Evolutionary conservation across 2,888 invertebrate species (phyloP), one percentile per base, ranked within the genome.

Genomic region (Rosalia funebris): DNA sequence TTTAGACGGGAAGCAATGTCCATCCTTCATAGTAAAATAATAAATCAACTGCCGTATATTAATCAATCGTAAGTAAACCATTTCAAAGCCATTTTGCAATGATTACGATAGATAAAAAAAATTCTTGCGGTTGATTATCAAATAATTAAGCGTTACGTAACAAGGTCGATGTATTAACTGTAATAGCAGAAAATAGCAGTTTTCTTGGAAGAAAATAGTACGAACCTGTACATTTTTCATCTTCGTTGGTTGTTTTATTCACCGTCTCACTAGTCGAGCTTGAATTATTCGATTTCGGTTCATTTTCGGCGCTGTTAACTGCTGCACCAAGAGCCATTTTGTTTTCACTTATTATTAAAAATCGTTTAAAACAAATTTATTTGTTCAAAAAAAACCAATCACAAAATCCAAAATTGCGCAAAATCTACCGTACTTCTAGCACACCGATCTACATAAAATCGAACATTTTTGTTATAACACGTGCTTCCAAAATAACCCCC

Each of bases 321-420:
- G 72, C 73, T 45, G 76, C 70, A 68, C 77, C 77, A 60, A 77
- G 71, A 66, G 77, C 78, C 78, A 78, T 78, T 72, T 68, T 71
- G 64, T 42, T 50, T 50, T 57, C 37, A 17, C 7, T 17, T 39
- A 17, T 25, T 46, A 31, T 17, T 47, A 14, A 37, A 19, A 20
- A 37, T 36, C 14, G 11, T 25, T 36, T 10, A 16, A 15, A 44
- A 44, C 36, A 50, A 47, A 31, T 5, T 45, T 32, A 41, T 50
- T 32, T n/a, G 31, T 12, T 39, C 3, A 31, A 37, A 7, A 42
- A 34, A 42, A 15, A 53, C 25, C 5, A 34, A 10, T 34, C n/a
- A 25, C 31, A 4, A 32, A 42, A 37, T 44, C 42, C 0, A 42
- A 19, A 12, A 42, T 32, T 32, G 17, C 42, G 25, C 32, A 12